phyloP scores from a whole-genome alignment of 1,140 invertebrate species.

The Helicoverpa armigera region DNA sequence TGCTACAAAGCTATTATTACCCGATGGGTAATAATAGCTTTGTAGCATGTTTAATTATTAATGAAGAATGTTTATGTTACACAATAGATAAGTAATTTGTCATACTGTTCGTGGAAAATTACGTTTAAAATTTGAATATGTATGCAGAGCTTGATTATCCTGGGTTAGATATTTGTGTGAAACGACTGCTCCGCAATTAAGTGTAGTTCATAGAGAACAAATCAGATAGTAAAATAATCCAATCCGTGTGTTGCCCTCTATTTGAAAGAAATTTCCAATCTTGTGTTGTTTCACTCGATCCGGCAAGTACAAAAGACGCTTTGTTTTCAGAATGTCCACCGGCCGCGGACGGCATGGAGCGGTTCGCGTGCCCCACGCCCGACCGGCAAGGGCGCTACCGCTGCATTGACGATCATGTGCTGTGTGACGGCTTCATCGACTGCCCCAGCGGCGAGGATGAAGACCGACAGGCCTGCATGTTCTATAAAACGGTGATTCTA shows the following conservation, averaged over 20 bases:
- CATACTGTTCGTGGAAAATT: background rate
- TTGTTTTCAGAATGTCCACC: constrained; percentile 94
- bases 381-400: constrained; percentile 96
- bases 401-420: constrained; percentile 98
- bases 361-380: constrained; percentile 97
- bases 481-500: constrained; percentile 96
- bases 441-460: constrained; percentile 97
- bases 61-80: background rate
- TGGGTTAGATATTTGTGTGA: background rate
- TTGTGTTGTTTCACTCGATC: background rate
- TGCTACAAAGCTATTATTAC: no score
- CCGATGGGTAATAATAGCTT: constrained; percentile 11
- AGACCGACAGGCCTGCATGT: constrained; percentile 97
- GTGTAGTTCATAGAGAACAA: background rate
- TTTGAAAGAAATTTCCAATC: no score
- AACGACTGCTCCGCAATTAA: background rate
- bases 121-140: background rate
- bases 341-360: constrained; percentile 96
- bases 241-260: no score
- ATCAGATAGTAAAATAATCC: no score
- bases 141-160: background rate
- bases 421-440: constrained; percentile 98
- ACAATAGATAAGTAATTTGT: constrained; percentile 16
- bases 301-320: background rate
- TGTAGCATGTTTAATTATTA: constrained; percentile 3